Conservation (phyloP, 2,797 vertebrate genomes). For the Poecilia picta region DNA sequence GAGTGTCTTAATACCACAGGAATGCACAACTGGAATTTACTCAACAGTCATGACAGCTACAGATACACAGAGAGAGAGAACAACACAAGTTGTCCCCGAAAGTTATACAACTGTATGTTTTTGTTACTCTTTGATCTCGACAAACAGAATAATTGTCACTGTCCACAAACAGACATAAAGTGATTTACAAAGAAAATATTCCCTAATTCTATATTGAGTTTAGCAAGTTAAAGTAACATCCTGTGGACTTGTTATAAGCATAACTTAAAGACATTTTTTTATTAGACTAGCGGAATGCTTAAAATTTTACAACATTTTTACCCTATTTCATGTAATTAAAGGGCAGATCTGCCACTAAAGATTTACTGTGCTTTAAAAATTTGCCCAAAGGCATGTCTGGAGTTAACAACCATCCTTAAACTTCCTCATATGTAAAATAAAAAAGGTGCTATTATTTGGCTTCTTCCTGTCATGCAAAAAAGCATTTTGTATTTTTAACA, state of each 20-base stretch:
- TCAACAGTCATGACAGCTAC: slow-evolving; percentile 53
- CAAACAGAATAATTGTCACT: slow-evolving; percentile 6
- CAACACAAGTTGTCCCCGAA: slow-evolving; percentile 18
- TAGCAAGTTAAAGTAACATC: neutral
- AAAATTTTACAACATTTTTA: neutral
- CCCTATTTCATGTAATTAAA: neutral
- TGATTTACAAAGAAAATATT: slow-evolving; percentile 33
- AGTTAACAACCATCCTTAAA: neutral
- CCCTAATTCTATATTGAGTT: neutral
- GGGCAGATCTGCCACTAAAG: neutral
- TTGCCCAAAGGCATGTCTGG: neutral
- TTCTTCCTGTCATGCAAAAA: neutral
- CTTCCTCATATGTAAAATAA: neutral
- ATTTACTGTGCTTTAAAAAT: neutral
- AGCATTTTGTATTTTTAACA: neutral
- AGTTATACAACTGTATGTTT: slow-evolving; percentile 17
- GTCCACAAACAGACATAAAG: slow-evolving; percentile 1
- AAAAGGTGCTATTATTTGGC: neutral
- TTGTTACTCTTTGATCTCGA: slow-evolving; percentile 34
- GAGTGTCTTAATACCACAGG: slow-evolving; percentile 70
- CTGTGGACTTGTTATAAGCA: no score
- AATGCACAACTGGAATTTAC: slow-evolving; percentile 64
- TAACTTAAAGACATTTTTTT: neutral
- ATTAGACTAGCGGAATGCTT: neutral
- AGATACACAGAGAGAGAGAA: slow-evolving; percentile 30